phyloP scores from a whole-genome alignment of 2,797 vertebrate genomes.

The Tachyglossus aculeatus region DNA sequence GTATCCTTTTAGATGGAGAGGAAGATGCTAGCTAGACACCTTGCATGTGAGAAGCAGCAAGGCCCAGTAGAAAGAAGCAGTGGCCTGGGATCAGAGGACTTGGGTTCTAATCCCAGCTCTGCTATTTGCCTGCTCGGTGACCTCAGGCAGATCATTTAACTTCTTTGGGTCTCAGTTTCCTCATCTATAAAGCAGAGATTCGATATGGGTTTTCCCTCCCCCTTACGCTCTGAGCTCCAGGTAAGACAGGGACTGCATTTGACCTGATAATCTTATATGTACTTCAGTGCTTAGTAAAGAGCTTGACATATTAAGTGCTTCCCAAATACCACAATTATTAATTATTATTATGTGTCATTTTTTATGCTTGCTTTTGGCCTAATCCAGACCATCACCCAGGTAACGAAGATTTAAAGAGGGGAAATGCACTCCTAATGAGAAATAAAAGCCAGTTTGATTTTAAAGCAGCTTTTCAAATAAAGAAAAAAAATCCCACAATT shows the following conservation, averaged over 20 bases:
- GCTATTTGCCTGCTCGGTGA: neutral
- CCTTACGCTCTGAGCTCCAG: too few species aligned
- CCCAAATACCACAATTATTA: neutral
- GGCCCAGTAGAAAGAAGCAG: neutral
- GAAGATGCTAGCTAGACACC: too few species aligned
- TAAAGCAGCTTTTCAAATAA: slow-evolving; percentile 46
- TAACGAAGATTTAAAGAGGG: slow-evolving; percentile 39
- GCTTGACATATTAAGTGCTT: neutral
- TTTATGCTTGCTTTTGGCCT: neutral
- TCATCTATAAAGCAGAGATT: neutral
- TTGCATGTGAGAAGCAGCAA: neutral
- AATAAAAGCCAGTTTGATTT: slow-evolving; percentile 44
- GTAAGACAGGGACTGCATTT: too few species aligned
- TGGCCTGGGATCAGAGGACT: too few species aligned
- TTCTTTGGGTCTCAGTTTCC: neutral
- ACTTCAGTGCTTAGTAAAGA: too few species aligned
- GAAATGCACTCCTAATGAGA: slow-evolving; percentile 19
- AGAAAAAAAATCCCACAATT: slow-evolving; percentile 50
- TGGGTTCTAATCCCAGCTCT: neutral
- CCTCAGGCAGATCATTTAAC: neutral
- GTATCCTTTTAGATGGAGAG: too few species aligned
- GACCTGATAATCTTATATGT: too few species aligned
- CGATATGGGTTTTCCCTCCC: too few species aligned
- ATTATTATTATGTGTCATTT: neutral
- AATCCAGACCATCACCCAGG: slow-evolving; percentile 37